Conservation (phyloP, 2,888 invertebrate genomes). For the Synanthedon formicaeformis region DNA sequence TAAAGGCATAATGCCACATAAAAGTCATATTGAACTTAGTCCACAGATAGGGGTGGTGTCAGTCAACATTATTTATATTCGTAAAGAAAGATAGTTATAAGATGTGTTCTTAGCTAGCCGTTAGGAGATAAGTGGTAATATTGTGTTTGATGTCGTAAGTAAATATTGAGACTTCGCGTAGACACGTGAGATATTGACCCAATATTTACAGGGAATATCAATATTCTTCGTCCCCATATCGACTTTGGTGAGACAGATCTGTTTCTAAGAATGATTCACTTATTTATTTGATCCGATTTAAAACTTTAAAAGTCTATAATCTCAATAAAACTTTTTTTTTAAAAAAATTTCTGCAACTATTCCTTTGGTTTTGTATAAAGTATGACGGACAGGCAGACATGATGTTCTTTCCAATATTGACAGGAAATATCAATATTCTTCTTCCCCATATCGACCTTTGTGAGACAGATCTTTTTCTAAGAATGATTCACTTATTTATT, state of each 20-base stretch:
- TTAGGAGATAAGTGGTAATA: conserved; percentile 66
- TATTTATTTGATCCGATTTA: neutral
- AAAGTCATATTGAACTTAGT: conserved; percentile 35
- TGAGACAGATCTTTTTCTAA: neutral
- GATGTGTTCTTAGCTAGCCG: conserved; percentile 55
- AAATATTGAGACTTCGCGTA: conserved; percentile 58
- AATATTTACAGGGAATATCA: conserved; percentile 61
- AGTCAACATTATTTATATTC: conserved; percentile 44
- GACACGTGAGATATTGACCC: conserved; percentile 64
- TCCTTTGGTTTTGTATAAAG: too few relatives aligned
- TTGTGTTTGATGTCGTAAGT: conserved; percentile 58
- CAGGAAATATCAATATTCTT: conserved; percentile 52
- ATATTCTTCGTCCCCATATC: conserved; percentile 18
- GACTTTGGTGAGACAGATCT: neutral
- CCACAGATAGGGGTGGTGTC: conserved; percentile 42
- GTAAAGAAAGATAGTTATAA: conserved; percentile 37
- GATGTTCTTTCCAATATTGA: conserved; percentile 63
- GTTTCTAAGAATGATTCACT: neutral
- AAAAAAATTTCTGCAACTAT: too few relatives aligned
- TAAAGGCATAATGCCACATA: conserved; percentile 31
- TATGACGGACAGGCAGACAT: too few relatives aligned
- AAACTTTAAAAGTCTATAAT: too few relatives aligned
- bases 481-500: neutral
- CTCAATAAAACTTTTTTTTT: too few relatives aligned
- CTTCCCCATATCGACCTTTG: neutral